These are phyloP conservation scores for Hippocampus comes DNA, from an alignment of 2,113 vertebrate species.

Conservation along the genomic window DNA sequence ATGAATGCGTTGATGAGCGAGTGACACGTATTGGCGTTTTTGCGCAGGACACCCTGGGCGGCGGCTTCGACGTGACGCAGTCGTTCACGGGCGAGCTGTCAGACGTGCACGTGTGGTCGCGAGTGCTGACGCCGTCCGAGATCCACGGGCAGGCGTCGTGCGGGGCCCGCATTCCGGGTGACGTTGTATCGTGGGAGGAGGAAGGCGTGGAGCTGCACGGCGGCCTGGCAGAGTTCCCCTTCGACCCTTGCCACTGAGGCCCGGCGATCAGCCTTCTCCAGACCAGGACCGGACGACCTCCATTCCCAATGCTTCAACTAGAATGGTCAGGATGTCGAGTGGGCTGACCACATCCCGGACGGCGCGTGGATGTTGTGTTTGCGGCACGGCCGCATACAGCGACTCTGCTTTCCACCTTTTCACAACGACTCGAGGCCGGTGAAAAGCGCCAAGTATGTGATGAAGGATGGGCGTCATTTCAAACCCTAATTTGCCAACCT, in stretches of 20 bases:
- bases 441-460: too few relatives aligned
- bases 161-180: conserved; percentile 62
- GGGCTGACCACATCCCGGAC: too few relatives aligned
- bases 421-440: not conserved
- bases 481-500: too few relatives aligned
- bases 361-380: too few relatives aligned
- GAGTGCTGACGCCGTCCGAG: conserved; percentile 71
- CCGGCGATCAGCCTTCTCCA: not conserved
- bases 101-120: conserved; percentile 79
- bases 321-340: too few relatives aligned
- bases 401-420: not conserved
- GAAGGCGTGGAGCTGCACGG: conserved; percentile 75
- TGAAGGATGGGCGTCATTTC: too few relatives aligned
- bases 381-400: too few relatives aligned
- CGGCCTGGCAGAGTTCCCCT: conserved; percentile 71
- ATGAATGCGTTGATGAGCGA: not conserved
- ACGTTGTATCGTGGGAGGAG: conserved; percentile 75
- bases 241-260: conserved; percentile 71
- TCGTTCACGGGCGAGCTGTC: conserved; percentile 79
- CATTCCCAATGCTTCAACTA: too few relatives aligned
- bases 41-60: conserved; percentile 74
- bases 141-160: conserved; percentile 74
- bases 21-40: too few relatives aligned
- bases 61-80: conserved; percentile 77
- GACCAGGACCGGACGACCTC: too few relatives aligned